These are phyloP conservation scores for Geodia barretti DNA, from an alignment of 37 sponge, comb jelly and placozoan species.

Conservation along the genomic window DNA sequence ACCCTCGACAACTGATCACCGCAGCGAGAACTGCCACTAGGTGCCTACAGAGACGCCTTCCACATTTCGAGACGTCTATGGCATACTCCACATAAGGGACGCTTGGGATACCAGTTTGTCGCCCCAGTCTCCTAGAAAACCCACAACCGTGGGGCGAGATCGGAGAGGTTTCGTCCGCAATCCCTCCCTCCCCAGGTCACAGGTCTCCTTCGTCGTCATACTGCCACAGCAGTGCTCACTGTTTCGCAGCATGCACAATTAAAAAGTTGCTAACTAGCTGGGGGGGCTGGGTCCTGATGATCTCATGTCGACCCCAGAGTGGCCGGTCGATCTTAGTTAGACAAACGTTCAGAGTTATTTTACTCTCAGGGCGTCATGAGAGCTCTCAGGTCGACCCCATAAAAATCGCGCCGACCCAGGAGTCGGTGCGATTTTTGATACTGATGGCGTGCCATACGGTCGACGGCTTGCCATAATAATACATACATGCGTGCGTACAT, in stretches of 20 bases:
- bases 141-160: neutral
- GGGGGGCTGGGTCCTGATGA: no score
- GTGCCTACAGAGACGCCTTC: neutral
- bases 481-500: no score
- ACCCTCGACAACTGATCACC: neutral
- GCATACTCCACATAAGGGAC: constrained; percentile 14
- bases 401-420: neutral
- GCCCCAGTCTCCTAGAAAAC: constrained; percentile 11
- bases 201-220: neutral
- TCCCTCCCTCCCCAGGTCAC: constrained; percentile 29
- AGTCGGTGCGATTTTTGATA: constrained; percentile 12
- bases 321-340: neutral
- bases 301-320: neutral
- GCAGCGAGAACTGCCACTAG: constrained; percentile 2
- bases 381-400: neutral
- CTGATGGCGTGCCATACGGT: constrained; percentile 22
- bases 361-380: constrained; percentile 10
- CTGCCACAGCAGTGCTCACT: no score
- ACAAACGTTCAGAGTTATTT: no score
- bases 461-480: no score
- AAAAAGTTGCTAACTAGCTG: no score
- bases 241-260: no score
- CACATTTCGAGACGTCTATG: constrained; percentile 18
- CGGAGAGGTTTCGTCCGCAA: constrained; percentile 19
- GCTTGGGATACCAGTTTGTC: constrained; percentile 27